Evolutionary conservation across 2,797 vertebrate species (phyloP), one percentile per base, ranked within the genome.

Genomic region (Cichlasoma orientale): DNA sequence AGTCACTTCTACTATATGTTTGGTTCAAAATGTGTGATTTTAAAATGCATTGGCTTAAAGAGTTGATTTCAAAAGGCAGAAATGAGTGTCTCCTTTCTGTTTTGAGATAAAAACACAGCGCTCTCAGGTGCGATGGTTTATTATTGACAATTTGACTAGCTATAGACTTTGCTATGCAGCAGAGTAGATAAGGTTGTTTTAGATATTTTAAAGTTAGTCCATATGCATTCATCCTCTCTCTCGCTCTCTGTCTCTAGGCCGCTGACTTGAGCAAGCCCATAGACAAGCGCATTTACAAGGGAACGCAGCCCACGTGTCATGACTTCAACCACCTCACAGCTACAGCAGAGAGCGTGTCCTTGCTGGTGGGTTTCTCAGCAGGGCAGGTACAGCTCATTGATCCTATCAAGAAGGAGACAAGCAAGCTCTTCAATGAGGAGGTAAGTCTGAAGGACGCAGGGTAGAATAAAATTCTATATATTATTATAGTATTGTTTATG

Each of bases 261-360:
- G 98, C 97, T 79, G 98, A 99, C 93, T 91, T 99, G 93, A 99
- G 98, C 93, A 99, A 99, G 91, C 98, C 98, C 58, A 98, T 99
- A 95, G 98, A 99, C 95, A 99, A 99, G 94, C 96, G 98, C 93
- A 99, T 99, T 94, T 99, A 99, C 96, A 99, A 99, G 95, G 98
- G 98, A 95, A 99, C 98, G 91, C 98, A 99, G 88, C 98, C 98
- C 80, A 99, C 98, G 77, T 99, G 98, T 93, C 98, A 99, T 93
- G 98, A 99, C 96, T 99, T 99, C 95, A 99, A 99, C 95, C 97
- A 98, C 93, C 97, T 99, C 88, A 98, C 98, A 57, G 98, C 98
- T 72, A 99, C 98, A 56, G 97, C 98, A 36, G 98, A 99, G 94
- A 98, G 97, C 12, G 98, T 99, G 29, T 99, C 97, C 78, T 94